Conservation (phyloP, 2,888 invertebrate genomes). For the Pogonocherus hispidulus region DNA sequence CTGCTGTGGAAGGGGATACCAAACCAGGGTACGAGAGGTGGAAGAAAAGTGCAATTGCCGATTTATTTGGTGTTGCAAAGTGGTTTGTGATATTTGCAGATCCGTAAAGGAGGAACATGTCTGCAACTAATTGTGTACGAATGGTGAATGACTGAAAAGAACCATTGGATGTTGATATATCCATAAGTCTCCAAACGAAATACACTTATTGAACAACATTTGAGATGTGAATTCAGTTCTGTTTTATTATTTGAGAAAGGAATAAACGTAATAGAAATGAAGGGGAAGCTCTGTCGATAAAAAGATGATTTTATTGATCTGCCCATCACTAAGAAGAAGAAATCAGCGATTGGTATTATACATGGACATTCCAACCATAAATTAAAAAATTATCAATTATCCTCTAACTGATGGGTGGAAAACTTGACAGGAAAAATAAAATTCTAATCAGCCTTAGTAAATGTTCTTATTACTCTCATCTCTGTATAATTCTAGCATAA, state of each 20-base stretch:
- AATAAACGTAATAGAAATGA: background rate
- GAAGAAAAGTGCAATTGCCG: slow-evolving; percentile 91
- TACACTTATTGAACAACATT: slow-evolving; percentile 15
- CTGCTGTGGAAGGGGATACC: slow-evolving; percentile 91
- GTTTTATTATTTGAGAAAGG: slow-evolving; percentile 19
- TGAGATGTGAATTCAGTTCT: slow-evolving; percentile 21
- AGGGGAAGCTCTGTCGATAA: slow-evolving; percentile 4
- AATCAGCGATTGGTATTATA: background rate
- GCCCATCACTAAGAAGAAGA: background rate
- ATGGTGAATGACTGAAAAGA: slow-evolving; percentile 45
- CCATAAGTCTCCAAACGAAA: slow-evolving; percentile 21
- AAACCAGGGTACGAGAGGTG: slow-evolving; percentile 85
- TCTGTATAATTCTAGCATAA: background rate
- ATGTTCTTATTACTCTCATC: background rate
- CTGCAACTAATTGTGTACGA: slow-evolving; percentile 76
- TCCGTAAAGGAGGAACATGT: slow-evolving; percentile 86
- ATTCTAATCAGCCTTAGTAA: background rate
- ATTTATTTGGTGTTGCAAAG: slow-evolving; percentile 93
- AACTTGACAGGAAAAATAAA: background rate
- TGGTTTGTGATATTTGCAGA: slow-evolving; percentile 87
- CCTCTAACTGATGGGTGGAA: background rate
- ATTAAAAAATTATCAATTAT: background rate
- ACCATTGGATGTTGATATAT: slow-evolving; percentile 16
- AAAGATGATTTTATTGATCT: slow-evolving; percentile 9
- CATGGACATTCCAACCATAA: slow-evolving; percentile 13